phyloP scores from a whole-genome alignment of 2,113 vertebrate genomes.

The Toxotes jaculatrix region DNA sequence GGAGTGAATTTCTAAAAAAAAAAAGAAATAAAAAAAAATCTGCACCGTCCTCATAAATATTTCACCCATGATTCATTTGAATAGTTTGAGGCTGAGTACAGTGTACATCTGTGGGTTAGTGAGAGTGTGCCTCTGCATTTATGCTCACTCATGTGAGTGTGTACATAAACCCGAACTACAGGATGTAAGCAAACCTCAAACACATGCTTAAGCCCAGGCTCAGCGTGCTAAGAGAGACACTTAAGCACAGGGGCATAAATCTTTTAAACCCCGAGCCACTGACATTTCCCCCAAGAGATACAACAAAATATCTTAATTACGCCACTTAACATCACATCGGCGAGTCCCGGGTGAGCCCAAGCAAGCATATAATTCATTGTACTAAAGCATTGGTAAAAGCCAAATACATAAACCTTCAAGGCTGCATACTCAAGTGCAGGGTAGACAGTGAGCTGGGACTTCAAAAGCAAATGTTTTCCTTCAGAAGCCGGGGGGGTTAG shows the following conservation, averaged over 20 bases:
- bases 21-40: neutral
- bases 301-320: slow-evolving; percentile 76
- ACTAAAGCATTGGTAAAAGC: slow-evolving; percentile 59
- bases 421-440: slow-evolving; percentile 48
- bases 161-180: slow-evolving; percentile 30
- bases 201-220: slow-evolving; percentile 35
- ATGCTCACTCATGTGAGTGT: slow-evolving; percentile 10
- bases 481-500: slow-evolving; percentile 27
- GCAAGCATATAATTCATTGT: slow-evolving; percentile 73
- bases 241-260: slow-evolving; percentile 71
- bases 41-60: slow-evolving; percentile 17
- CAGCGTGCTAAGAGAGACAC: slow-evolving; percentile 63
- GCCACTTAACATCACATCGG: slow-evolving; percentile 77
- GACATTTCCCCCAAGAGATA: slow-evolving; percentile 67
- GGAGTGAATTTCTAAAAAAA: neutral
- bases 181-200: slow-evolving; percentile 55
- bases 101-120: neutral
- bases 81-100: slow-evolving; percentile 6
- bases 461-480: slow-evolving; percentile 74
- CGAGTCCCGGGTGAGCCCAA: slow-evolving; percentile 65
- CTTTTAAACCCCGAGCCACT: slow-evolving; percentile 71
- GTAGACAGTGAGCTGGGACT: slow-evolving; percentile 57
- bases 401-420: slow-evolving; percentile 69
- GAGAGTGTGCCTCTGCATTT: neutral
- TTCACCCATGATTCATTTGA: neutral